These are phyloP conservation scores for Axinella damicornis DNA, from an alignment of 37 sponge, comb jelly and placozoan species.

Conservation along the genomic window DNA sequence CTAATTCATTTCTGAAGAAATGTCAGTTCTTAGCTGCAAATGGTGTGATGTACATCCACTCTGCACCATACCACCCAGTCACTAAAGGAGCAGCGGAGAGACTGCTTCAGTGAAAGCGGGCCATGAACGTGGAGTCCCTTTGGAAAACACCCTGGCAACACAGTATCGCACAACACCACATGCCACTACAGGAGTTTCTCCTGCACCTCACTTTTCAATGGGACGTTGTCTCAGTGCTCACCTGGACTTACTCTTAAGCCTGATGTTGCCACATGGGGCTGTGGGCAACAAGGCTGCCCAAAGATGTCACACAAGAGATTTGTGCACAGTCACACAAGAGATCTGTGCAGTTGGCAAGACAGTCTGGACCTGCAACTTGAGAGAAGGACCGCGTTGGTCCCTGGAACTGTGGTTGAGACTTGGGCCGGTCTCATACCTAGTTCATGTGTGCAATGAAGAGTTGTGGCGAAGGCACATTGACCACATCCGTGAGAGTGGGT, in stretches of 20 bases:
- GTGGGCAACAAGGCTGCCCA: constrained; percentile 4
- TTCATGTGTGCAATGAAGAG: constrained; percentile 7
- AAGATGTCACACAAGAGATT: constrained; percentile 9
- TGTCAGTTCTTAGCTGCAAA: constrained; percentile 24
- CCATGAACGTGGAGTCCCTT: not conserved
- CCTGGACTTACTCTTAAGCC: constrained; percentile 17
- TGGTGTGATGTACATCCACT: constrained; percentile 45
- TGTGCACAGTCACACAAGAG: not conserved
- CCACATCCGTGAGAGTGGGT: not conserved
- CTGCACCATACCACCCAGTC: constrained; percentile 50
- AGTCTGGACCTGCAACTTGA: constrained; percentile 9
- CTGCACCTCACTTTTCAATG: constrained; percentile 7
- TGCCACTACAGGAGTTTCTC: constrained; percentile 30
- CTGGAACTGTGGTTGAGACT: constrained; percentile 1
- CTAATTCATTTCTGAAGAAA: constrained; percentile 52
- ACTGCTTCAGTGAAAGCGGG: constrained; percentile 39
- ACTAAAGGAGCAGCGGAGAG: constrained; percentile 58
- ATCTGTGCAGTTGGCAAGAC: constrained; percentile 9
- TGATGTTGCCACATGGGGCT: not conserved
- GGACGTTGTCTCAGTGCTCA: constrained; percentile 5
- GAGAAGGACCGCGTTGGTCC: constrained; percentile 5
- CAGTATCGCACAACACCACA: constrained; percentile 37
- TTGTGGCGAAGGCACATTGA: constrained; percentile 15
- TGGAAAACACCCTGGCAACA: not conserved
- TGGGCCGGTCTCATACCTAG: constrained; percentile 15